Base-by-base conservation (phyloP, 2,888 invertebrate genomes). In the Agrochola circellaris region DNA sequence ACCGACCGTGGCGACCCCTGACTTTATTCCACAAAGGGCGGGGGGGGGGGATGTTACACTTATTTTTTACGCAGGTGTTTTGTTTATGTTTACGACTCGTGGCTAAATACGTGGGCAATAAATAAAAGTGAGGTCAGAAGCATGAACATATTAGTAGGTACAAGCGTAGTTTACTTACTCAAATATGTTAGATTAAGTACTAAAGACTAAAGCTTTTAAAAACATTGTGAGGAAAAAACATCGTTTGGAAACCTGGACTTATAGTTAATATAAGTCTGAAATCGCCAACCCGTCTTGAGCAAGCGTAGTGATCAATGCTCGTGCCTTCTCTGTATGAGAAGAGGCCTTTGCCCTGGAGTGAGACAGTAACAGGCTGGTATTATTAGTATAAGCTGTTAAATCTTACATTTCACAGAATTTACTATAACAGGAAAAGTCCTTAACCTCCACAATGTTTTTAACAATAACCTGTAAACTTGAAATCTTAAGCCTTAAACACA, bases 11-110 rank as follows among this genome's bases (percentile, higher is more conserved):
- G 68, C 76, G 58, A 54, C 75, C 82, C 71, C 84, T 74, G 66
- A 71, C 69, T 77, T 76, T 61, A 77, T 61, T 64, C 54, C 60
- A 62, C 68, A 66, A 79, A 73, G 58, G 51, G 61, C 38, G 38
- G 38, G 30, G 70, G 58, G 51, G 61, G 38, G 38, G 38, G 30
- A 70, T 65, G 76, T 80, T 77, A 75, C 72, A 83, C 74, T 77
- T 79, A 77, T 81, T 82, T 87, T 87, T 85, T 87, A 85, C 77
- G 68, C 67, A 61, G 73, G 30, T 67, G 77, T 73, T 78, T 79
- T 89, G 79, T 82, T 77, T 76, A 75, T 75, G 85, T 81, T 88
- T 77, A 79, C 76, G 73, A 64, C 58, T 48, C 42, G 64, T 69
- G 64, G 48, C 71, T 82, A 68, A 79, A 84, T 73, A 78, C 62